phyloP scores from a whole-genome alignment of 2,888 invertebrate genomes.

The Ophioninae sp. region DNA sequence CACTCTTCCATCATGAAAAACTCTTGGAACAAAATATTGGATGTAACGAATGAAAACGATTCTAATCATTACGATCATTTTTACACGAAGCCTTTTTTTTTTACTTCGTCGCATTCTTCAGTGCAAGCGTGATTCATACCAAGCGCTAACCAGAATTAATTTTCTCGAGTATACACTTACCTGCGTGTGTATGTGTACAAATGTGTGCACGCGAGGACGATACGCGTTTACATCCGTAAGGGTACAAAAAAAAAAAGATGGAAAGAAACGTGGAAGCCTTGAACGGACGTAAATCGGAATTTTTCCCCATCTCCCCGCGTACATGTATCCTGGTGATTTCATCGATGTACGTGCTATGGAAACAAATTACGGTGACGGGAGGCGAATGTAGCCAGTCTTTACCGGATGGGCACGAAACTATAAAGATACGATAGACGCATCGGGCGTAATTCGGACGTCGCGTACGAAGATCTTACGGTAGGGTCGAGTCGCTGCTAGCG shows the following conservation, averaged over 20 bases:
- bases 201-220: conserved; percentile 12
- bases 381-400: conserved; percentile 20
- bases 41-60: conserved; percentile 3
- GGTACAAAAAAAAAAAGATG: conserved; percentile 16
- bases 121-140: conserved; percentile 37
- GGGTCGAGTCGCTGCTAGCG: too few relatives aligned
- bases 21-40: neutral
- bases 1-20: neutral
- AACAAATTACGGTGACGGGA: conserved; percentile 38
- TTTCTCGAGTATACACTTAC: conserved; percentile 4
- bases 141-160: conserved; percentile 23
- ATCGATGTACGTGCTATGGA: conserved; percentile 58
- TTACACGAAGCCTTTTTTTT: conserved; percentile 12
- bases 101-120: conserved; percentile 25
- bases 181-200: neutral
- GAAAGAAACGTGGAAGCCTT: conserved; percentile 33
- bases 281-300: conserved; percentile 39
- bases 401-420: conserved; percentile 11
- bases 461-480: too few relatives aligned
- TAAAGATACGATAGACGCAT: conserved; percentile 11
- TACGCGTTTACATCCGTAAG: conserved; percentile 14
- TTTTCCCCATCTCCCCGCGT: conserved; percentile 14
- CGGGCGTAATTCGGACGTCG: conserved; percentile 43
- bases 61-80: neutral
- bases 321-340: conserved; percentile 55